Evolutionary conservation across 2,888 invertebrate genomes (phyloP).

Genomic region (Ashinkailepas kermadecensis): DNA sequence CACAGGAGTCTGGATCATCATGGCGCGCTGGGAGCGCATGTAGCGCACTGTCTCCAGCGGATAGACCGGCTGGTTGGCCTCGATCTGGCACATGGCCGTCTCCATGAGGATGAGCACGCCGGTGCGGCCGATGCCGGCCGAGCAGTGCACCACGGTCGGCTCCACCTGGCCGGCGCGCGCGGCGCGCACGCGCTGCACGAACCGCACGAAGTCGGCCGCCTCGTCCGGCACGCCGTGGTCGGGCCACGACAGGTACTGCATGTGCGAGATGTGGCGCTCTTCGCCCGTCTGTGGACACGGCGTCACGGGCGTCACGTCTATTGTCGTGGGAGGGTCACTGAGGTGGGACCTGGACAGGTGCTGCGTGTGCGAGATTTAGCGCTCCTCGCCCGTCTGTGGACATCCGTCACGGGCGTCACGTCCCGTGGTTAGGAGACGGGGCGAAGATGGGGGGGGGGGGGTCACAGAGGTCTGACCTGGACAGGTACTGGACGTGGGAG

Average conservation of each 20-base stretch:
- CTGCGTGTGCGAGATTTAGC: constrained; percentile 75
- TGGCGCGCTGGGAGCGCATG: constrained; percentile 95
- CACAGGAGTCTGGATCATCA: constrained; percentile 93
- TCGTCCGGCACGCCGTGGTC: constrained; percentile 98
- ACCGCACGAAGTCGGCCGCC: constrained; percentile 78
- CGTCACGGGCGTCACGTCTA: too few relatives aligned
- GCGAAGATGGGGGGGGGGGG: too few relatives aligned
- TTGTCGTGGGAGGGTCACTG: too few relatives aligned
- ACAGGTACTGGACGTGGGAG: too few relatives aligned
- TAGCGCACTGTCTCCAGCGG: constrained; percentile 87
- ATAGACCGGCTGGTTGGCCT: constrained; percentile 88
- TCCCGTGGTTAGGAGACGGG: too few relatives aligned
- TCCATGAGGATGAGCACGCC: constrained; percentile 97
- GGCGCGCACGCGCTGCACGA: constrained; percentile 70
- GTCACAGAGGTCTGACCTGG: too few relatives aligned
- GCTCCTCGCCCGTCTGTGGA: constrained; percentile 60
- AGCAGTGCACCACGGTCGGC: constrained; percentile 78
- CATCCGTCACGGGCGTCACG: too few relatives aligned
- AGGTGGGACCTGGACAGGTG: too few relatives aligned
- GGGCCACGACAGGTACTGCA: constrained; percentile 89
- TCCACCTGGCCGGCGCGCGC: constrained; percentile 13
- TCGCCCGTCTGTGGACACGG: constrained; percentile 53
- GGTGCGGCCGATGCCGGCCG: constrained; percentile 95
- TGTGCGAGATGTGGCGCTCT: constrained; percentile 79
- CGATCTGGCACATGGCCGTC: constrained; percentile 86